Base-by-base conservation (phyloP, 2,888 invertebrate species). In the Dromius quadrimaculatus region DNA sequence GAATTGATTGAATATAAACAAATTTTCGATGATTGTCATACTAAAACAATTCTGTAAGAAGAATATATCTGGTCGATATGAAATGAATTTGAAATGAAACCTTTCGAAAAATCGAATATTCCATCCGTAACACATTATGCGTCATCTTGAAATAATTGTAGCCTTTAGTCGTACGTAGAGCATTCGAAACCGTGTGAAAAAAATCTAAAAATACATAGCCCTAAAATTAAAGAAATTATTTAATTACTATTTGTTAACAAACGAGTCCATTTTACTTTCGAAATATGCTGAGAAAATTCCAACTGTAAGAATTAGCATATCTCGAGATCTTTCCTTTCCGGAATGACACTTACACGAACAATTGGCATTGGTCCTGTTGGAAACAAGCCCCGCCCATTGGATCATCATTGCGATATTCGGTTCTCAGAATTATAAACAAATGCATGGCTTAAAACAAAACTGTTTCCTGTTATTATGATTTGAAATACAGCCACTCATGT, bases 311-410 rank as follows among this genome's bases (percentile, higher is more conserved):
- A 54, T 54, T 54, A 54, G 50, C 50, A 54, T 54, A 54, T 54
- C 50, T 3, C 28, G 13, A 28, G 23, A 54, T 54, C 50, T 41
- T n/a, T 3, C 2, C 36, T 6, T 41, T 41, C 15, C 41, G 57
- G 62, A 62, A 43, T 62, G 62, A 62, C 62, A 62, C 22, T 61
- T 41, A 61, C 41, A 41, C 23, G 41, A 62, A 41, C 43, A 62
- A 43, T 62, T 41, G 23, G 28, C 62, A 62, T 62, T 62, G 62
- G 62, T 13, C 41, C 41, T 62, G 28, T 15, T 43, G 43, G 28
- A 43, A 57, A 43, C 17, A 38, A 2, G 62, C 62, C 38, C 62
- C 62, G 41, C 62, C 62, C 8, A 28, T 28, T 54, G 50, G 50
- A 54, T 54, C 50, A 54, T 54, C 50, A 54, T 54, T 54, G 50